Conservation (phyloP, 1,140 invertebrate genomes). For the Bicyclus anynana region DNA sequence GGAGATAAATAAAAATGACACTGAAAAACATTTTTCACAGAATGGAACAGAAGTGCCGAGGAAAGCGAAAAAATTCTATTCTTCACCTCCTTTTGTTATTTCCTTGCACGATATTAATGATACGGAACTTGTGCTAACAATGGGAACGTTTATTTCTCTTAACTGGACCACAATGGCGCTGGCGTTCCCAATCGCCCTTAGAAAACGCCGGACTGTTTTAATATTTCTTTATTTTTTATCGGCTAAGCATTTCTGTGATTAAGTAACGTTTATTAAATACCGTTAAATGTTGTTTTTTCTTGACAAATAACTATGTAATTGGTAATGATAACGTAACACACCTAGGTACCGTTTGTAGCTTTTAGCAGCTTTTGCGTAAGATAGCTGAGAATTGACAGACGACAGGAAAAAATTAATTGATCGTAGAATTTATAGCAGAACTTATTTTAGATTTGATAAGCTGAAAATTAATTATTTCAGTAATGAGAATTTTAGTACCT, state of each 20-base stretch:
- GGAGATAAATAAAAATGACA: constrained; percentile 29
- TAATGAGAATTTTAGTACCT: no score
- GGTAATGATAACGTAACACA: no score
- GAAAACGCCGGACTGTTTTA: constrained; percentile 19
- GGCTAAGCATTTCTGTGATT: constrained; percentile 10
- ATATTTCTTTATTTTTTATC: constrained; percentile 18
- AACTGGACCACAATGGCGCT: constrained; percentile 24
- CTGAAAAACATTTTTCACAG: constrained; percentile 26
- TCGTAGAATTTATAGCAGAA: no score
- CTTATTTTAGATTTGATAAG: no score
- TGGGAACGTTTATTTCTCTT: constrained; percentile 33
- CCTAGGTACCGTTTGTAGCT: no score
- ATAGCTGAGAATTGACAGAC: no score
- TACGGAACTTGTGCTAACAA: constrained; percentile 29
- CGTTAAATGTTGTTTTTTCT: no score
- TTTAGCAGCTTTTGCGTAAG: no score
- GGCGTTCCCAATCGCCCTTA: constrained; percentile 24
- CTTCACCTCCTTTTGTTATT: constrained; percentile 35
- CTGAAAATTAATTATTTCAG: no score
- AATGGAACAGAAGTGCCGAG: constrained; percentile 24
- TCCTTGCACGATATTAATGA: constrained; percentile 41
- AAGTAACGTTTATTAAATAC: not conserved
- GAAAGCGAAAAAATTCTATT: constrained; percentile 33
- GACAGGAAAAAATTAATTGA: no score
- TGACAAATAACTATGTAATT: no score